A percentile compares a stretch with the other conserved stretches of the same genome.
Evolutionary conservation across 2,113 vertebrate genomes (phyloP).

Genomic region (Xenopus borealis): DNA sequence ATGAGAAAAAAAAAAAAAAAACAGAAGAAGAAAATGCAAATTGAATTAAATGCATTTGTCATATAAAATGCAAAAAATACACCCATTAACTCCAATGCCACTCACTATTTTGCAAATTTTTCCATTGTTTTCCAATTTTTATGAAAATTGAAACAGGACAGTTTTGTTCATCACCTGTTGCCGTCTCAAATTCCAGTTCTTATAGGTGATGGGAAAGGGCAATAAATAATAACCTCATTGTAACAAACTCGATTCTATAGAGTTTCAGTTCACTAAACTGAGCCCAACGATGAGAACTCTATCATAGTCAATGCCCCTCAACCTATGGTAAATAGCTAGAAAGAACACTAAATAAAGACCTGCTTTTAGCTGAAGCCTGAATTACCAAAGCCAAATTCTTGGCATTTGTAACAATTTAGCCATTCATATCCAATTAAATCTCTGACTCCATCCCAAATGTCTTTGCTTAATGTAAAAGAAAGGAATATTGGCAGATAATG

Average conservation of each 20-base stretch:
- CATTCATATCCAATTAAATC: slow-evolving; percentile 60
- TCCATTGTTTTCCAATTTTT: no score
- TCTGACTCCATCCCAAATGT: slow-evolving; percentile 53
- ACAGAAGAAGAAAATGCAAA: no score
- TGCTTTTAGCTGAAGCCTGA: slow-evolving; percentile 49
- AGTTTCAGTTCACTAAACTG: slow-evolving; percentile 58
- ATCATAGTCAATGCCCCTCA: slow-evolving; percentile 14
- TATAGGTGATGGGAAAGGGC: slow-evolving; percentile 62
- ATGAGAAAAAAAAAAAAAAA: no score
- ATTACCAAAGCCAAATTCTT: slow-evolving; percentile 53
- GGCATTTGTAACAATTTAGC: slow-evolving; percentile 64
- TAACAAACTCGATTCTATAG: slow-evolving; percentile 48
- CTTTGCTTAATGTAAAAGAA: slow-evolving; percentile 50
- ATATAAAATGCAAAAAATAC: no score
- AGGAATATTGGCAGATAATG: slow-evolving; percentile 54
- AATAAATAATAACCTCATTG: slow-evolving; percentile 57
- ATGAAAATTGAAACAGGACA: no score
- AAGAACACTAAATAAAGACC: slow-evolving; percentile 61
- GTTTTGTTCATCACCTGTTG: no score
- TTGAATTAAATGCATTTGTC: no score
- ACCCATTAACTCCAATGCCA: no score
- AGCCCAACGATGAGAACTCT: slow-evolving; percentile 54
- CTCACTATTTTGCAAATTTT: no score
- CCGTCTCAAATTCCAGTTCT: slow-evolving; percentile 27
- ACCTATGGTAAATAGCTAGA: slow-evolving; percentile 57